Base-by-base conservation (phyloP, 2,113 vertebrate genomes). In the Falco punctatus region DNA sequence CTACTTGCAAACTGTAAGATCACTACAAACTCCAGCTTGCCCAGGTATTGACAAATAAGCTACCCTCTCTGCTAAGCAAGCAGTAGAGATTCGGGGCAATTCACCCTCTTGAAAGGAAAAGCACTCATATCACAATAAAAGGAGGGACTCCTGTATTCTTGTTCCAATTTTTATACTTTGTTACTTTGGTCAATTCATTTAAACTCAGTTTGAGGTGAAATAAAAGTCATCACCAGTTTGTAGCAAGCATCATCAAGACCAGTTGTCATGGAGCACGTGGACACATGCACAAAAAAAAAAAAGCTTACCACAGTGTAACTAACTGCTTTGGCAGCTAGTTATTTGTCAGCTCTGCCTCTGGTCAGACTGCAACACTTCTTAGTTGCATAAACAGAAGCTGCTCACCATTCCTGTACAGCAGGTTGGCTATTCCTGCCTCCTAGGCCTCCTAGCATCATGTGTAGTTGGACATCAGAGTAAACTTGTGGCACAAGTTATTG, bases 341-440 rank as follows among this genome's bases (percentile, higher is more conserved):
- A 58, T 89, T 48, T 11, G 6, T 61, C 65, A 92, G 33, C 62
- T 40, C 78, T 87, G 72, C 88, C 77, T 75, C 65, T 91, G 79
- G 94, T 52, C 72, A 83, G 64, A 48, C 62, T 49, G 69, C 24
- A 54, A 79, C 77, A 78, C 69, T 83, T 93, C 80, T 52, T 6
- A 79, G 61, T 52, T 84, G 70, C 57, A 84, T 79, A 84, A 96
- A 94, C 84, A 95, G 77, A 65, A 85, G 32, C 58, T 94, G 92
- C 88, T 72, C 87, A 88, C 70, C 91, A 73, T 92, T 96, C 96
- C 86, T 95, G 94, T 80, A 78, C 70, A 89, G 86, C 94, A 95
- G 83, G 95, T 91, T 95, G 84, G 78, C 91, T 91, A 94, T 81
- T 95, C 89, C 66, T 97, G 83, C 91, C 95, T 95, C 81, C 88